Evolutionary conservation across 2,888 invertebrate genomes (phyloP).

Genomic region (Heliconius hortense): DNA sequence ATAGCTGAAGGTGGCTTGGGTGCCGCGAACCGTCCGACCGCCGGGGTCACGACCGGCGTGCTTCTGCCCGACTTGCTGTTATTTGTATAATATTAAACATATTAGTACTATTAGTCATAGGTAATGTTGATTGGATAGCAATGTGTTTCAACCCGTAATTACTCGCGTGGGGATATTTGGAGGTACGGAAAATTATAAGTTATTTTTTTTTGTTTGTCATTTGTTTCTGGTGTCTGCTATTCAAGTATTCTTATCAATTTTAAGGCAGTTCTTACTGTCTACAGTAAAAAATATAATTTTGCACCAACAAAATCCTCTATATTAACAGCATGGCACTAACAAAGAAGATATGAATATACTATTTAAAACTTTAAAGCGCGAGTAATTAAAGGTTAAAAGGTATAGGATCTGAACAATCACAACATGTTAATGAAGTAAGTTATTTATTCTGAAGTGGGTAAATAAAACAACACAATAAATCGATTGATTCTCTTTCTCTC

Average conservation of each 20-base stretch:
- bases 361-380: background rate
- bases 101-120: slow-evolving; percentile 3
- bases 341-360: no score
- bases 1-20: slow-evolving; percentile 59
- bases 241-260: no score
- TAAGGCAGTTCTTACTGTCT: no score
- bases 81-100: background rate
- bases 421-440: background rate
- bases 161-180: background rate
- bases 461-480: background rate
- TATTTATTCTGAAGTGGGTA: background rate
- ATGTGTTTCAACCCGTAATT: background rate
- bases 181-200: background rate
- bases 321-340: no score
- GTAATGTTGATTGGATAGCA: background rate
- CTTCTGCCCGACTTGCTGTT: slow-evolving; percentile 48
- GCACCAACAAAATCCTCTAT: no score
- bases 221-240: no score
- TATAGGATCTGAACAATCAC: background rate
- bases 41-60: slow-evolving; percentile 47
- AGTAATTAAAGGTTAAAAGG: background rate
- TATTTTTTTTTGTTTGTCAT: no score
- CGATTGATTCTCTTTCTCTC: no score
- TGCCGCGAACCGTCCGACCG: slow-evolving; percentile 62
- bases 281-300: no score